Evolutionary conservation across 2,888 invertebrate species (phyloP).

Genomic region (Zeuzera pyrina): DNA sequence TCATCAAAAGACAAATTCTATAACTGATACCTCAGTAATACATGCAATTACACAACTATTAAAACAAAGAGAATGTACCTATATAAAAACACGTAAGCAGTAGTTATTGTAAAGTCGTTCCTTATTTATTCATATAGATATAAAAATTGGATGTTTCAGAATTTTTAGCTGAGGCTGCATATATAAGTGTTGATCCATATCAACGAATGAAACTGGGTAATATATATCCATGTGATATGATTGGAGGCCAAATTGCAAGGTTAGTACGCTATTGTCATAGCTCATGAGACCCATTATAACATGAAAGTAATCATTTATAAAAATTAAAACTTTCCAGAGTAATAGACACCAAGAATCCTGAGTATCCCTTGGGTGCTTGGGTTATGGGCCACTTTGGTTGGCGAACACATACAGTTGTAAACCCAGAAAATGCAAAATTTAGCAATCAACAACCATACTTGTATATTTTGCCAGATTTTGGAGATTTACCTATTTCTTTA

Average conservation of each 20-base stretch:
- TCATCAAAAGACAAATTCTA: too few relatives aligned
- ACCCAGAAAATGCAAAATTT: slow-evolving; percentile 36
- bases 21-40: too few relatives aligned
- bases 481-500: slow-evolving; percentile 70
- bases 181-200: slow-evolving; percentile 81
- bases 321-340: slow-evolving; percentile 71
- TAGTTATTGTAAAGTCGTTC: too few relatives aligned
- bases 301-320: too few relatives aligned
- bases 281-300: too few relatives aligned
- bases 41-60: too few relatives aligned
- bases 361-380: slow-evolving; percentile 74
- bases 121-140: too few relatives aligned
- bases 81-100: too few relatives aligned
- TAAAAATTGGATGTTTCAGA: too few relatives aligned
- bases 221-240: slow-evolving; percentile 69
- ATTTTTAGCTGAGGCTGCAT: slow-evolving; percentile 76
- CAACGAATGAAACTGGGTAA: slow-evolving; percentile 51
- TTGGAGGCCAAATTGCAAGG: slow-evolving; percentile 80
- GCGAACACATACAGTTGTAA: slow-evolving; percentile 73
- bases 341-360: slow-evolving; percentile 74
- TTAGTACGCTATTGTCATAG: slow-evolving; percentile 34
- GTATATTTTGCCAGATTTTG: slow-evolving; percentile 68
- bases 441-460: slow-evolving; percentile 37
- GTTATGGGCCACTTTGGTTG: slow-evolving; percentile 79
- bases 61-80: too few relatives aligned